Conservation (phyloP, 2,888 invertebrate species). For the Parasteatoda lunata region DNA sequence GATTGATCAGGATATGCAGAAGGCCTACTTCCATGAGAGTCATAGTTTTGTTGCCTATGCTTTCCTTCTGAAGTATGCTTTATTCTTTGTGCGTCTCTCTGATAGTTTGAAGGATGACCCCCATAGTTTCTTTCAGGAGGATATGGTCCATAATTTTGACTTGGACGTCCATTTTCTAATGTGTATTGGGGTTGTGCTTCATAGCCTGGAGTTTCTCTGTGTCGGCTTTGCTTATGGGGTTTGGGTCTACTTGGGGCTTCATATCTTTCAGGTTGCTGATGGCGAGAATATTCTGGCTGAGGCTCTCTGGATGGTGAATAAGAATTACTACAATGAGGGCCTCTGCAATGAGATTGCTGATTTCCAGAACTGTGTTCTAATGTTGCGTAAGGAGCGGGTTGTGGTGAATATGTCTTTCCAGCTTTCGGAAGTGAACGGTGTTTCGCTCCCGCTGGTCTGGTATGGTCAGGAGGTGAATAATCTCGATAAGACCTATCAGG, state of each 20-base stretch:
- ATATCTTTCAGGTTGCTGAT: background rate
- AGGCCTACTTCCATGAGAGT: background rate
- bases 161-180: constrained; percentile 11
- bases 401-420: background rate
- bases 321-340: background rate
- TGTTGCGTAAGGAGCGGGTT: background rate
- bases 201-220: background rate
- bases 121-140: background rate
- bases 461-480: background rate
- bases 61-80: constrained; percentile 8
- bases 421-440: background rate
- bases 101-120: too few relatives aligned
- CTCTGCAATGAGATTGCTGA: background rate
- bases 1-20: background rate
- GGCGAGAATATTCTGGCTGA: background rate
- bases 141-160: constrained; percentile 5
- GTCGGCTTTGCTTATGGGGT: background rate
- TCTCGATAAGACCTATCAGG: background rate
- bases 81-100: background rate
- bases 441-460: background rate
- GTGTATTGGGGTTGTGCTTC: background rate
- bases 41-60: background rate
- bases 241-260: background rate
- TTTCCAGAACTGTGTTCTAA: background rate
- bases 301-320: background rate